phyloP scores from a whole-genome alignment of 2,888 invertebrate species.

The Camptogramma bilineatum region DNA sequence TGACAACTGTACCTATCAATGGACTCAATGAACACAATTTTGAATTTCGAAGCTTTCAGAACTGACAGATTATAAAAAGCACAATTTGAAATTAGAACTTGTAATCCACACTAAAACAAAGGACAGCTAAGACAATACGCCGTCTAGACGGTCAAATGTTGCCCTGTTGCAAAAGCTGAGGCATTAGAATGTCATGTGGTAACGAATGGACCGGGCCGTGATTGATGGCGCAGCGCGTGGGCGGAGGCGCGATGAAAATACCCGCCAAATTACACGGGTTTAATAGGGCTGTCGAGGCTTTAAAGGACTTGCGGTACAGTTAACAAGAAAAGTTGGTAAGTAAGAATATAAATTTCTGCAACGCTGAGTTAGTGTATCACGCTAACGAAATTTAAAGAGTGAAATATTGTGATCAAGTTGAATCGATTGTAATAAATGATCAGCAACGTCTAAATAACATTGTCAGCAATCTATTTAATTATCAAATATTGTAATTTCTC shows the following conservation, averaged over 20 bases:
- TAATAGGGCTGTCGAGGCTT: slow-evolving; percentile 42
- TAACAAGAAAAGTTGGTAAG: no score
- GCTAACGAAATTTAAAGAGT: no score
- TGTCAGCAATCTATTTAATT: no score
- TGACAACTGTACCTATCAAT: not conserved
- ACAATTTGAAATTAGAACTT: slow-evolving; percentile 6
- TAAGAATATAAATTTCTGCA: no score
- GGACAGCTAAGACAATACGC: slow-evolving; percentile 49
- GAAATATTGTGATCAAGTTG: no score
- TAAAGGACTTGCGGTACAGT: not conserved
- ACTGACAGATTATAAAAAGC: not conserved
- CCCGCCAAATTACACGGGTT: slow-evolving; percentile 69
- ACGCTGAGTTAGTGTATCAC: no score
- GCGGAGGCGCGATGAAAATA: slow-evolving; percentile 71
- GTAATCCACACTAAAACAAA: slow-evolving; percentile 44
- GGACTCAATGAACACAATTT: not conserved
- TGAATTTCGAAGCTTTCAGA: not conserved
- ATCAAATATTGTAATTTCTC: no score
- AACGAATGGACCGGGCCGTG: slow-evolving; percentile 66
- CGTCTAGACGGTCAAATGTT: slow-evolving; percentile 66
- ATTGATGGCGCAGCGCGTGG: slow-evolving; percentile 74
- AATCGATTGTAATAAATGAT: no score
- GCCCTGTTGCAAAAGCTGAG: slow-evolving; percentile 66
- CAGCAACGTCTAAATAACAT: no score
- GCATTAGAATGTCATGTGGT: slow-evolving; percentile 79